phyloP scores from a whole-genome alignment of 2,888 invertebrate genomes.

The Caenorhabditis imperialis region DNA sequence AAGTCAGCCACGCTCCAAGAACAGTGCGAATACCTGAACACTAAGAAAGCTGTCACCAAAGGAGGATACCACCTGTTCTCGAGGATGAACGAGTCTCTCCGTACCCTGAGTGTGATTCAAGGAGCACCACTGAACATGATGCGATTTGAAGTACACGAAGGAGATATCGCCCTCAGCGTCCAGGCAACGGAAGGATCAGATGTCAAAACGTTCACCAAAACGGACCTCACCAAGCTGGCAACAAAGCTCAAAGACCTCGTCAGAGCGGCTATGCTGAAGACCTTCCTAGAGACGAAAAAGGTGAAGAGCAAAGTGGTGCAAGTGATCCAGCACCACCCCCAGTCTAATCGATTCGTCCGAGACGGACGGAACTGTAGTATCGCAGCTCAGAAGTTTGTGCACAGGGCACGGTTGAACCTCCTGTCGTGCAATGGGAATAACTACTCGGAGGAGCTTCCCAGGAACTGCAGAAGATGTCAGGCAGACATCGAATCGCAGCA shows the following conservation, averaged over 20 bases:
- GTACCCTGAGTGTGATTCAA: too few species aligned
- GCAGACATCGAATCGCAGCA: background rate
- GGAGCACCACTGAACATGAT: background rate
- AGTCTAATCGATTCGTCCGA: background rate
- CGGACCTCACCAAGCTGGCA: background rate
- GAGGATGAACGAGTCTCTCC: background rate
- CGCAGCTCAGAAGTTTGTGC: background rate
- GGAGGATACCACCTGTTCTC: background rate
- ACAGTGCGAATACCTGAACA: slow-evolving; percentile 1
- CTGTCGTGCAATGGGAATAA: slow-evolving; percentile 6
- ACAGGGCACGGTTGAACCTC: slow-evolving; percentile 8
- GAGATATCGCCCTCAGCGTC: background rate
- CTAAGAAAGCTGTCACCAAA: background rate
- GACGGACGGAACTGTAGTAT: background rate
- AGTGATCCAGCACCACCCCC: background rate
- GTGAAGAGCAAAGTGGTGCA: background rate
- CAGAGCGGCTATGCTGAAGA: background rate
- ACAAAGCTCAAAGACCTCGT: background rate
- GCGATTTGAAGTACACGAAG: background rate
- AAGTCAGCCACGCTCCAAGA: background rate
- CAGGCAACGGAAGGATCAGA: background rate
- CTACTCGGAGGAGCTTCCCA: background rate
- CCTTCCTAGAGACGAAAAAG: background rate
- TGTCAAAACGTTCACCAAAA: background rate
- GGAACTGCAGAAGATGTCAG: slow-evolving; percentile 5